Evolutionary conservation across 2,797 vertebrate genomes (phyloP), one percentile per base, ranked within the genome.

Genomic region (Orestias chungarensis): DNA sequence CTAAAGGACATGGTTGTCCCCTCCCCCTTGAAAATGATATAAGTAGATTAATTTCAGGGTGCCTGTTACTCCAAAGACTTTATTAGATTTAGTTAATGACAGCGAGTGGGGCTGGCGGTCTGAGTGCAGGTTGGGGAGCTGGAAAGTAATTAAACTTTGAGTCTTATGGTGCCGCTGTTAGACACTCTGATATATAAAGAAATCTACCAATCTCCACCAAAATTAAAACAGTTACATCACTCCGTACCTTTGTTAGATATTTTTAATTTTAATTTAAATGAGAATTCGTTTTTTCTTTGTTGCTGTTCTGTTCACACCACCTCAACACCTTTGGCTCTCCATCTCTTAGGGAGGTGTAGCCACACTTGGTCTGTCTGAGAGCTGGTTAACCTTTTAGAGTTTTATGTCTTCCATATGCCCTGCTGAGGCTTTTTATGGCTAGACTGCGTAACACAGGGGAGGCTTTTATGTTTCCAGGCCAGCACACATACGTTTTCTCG

Each of bases 41-140:
- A 91, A 94, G 87, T 89, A 89, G 88, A 92, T 93, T 94, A 88
- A 93, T 93, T 93, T 93, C 89, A 89, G 91, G 90, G 93, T 92
- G 90, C 87, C 89, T 92, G 91, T 92, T 92, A 87, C 89, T 92
- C 92, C 84, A 43, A 91, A 93, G 92, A 91, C 92, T 91, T 94
- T 93, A 94, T 94, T 94, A 93, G 89, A 93, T 94, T 94, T 89
- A 88, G 88, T 88, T 92, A 93, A 93, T 93, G 92, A 93, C 91
- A 93, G 91, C 87, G 88, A 70, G 87, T 82, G 64, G 91, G 89
- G 84, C 84, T 47, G 86, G 75, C 85, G 82, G 89, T 76, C 82
- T 85, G 79, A 85, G 87, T 75, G 81, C 91, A 91, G 92, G 92
- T 92, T 91, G 86, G 91, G 91, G 90, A 92, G 87, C 88, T 85